Evolutionary conservation across 2,113 vertebrate species (phyloP).

Genomic region (Procavia capensis): DNA sequence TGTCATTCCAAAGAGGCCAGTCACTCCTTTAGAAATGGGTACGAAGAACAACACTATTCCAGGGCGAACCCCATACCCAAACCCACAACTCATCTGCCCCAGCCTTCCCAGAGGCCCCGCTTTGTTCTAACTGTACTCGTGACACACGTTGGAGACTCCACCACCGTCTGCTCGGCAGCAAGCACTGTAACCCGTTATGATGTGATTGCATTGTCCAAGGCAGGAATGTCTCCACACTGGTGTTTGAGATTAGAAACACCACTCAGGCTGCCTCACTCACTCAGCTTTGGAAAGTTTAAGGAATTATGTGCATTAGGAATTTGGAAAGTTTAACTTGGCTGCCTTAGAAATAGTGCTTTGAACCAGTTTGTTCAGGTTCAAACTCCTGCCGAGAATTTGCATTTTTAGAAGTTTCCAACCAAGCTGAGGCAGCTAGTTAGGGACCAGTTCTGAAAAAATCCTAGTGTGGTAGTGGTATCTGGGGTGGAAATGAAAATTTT

Average conservation of each 20-base stretch:
- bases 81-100: neutral
- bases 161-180: neutral
- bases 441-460: too few species aligned
- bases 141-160: neutral
- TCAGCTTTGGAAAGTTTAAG: neutral
- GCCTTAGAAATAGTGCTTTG: neutral
- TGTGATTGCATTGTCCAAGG: neutral
- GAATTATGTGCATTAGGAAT: neutral
- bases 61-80: neutral
- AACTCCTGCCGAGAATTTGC: too few species aligned
- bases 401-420: too few species aligned
- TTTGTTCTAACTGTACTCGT: neutral
- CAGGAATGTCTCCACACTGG: neutral
- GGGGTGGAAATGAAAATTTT: too few species aligned
- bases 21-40: neutral
- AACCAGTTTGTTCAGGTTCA: too few species aligned
- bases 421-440: too few species aligned
- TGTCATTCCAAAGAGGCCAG: neutral
- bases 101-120: neutral
- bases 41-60: neutral
- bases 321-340: neutral
- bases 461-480: too few species aligned
- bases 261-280: neutral
- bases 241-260: slow-evolving; percentile 16
- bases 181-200: neutral